Conservation (phyloP, 1,140 invertebrate genomes). For the Caenorhabditis brenneri region DNA sequence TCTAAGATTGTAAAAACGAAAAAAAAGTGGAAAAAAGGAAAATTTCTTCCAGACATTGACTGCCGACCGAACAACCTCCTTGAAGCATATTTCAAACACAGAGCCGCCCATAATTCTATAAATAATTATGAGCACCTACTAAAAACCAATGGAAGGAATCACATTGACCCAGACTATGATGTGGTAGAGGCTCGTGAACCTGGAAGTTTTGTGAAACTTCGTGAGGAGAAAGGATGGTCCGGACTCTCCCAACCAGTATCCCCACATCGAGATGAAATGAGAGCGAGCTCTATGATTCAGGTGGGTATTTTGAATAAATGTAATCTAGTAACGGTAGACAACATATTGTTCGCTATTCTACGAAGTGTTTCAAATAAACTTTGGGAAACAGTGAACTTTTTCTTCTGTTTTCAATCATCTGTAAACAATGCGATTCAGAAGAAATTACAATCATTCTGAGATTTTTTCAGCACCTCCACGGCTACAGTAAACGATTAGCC, state of each 20-base stretch:
- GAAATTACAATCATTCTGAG: not conserved
- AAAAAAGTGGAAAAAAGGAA: too few species aligned
- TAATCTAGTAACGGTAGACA: too few species aligned
- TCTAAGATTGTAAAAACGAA: too few species aligned
- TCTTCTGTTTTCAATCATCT: too few species aligned
- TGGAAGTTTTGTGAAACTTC: conserved; percentile 21
- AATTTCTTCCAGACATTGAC: not conserved
- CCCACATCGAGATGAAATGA: conserved; percentile 33
- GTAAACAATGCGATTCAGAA: not conserved
- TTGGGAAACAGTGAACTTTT: too few species aligned
- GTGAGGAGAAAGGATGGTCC: not conserved
- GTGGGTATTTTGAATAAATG: not conserved
- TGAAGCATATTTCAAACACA: conserved; percentile 6
- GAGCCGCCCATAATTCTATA: not conserved
- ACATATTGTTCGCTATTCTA: too few species aligned
- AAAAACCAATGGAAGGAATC: not conserved
- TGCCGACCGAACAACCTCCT: not conserved
- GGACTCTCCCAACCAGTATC: not conserved
- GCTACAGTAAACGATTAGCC: conserved; percentile 11
- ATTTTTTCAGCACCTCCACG: not conserved
- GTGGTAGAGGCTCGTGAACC: not conserved
- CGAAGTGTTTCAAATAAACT: too few species aligned
- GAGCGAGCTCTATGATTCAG: conserved; percentile 13
- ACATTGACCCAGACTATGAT: not conserved
- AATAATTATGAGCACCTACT: not conserved